Base-by-base conservation (phyloP, 2,888 invertebrate genomes). In the Amphimallon solstitiale region DNA sequence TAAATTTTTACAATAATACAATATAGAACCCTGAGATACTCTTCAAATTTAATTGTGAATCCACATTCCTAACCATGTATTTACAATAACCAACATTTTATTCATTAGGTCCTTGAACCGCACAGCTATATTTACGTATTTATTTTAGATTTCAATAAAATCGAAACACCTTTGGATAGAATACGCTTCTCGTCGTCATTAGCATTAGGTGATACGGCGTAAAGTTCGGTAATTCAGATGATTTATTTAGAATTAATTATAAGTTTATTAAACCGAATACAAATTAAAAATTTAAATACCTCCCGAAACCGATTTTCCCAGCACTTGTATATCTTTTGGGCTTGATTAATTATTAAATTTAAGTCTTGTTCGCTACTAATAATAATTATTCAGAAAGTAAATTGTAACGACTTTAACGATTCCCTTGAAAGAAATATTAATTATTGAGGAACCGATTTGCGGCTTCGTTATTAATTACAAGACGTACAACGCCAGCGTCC, bases 361-460 rank as follows among this genome's bases (percentile, higher is more conserved):
- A 45, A 45, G 19, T 45, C 45, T 45, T 19, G 45, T 45, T 19
- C 19, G 10, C 17, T 19, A 17, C 19, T 19, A 45, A 45, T n/a
- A 19, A 45, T 19, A 45, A 45, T 45, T 14, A 45, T 17, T 9
- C 15, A 17, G 43, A 43, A 19, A 19, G 19, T 17, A 19, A 10
- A 45, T 45, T 10, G 17, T 45, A 45, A 45, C 45, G 19, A 45
- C 17, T 45, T 45, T 45, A 45, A 45, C 19, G 45, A 45, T 45
- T 10, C 17, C 15, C 45, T 29, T 29, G 29, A 29, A 29, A 29
- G 29, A 29, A 29, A 29, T 45, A 45, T 45, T 45, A 45, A 45
- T 45, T 45, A 45, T 10, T 45, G 45, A 17, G 56, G 61, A 63
- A 56, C 59, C 51, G 59, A 67, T 67, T 45, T 45, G 45, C 45